These are phyloP conservation scores for Pararge aegeria DNA, from an alignment of 1,140 invertebrate genomes.

Conservation along the genomic window DNA sequence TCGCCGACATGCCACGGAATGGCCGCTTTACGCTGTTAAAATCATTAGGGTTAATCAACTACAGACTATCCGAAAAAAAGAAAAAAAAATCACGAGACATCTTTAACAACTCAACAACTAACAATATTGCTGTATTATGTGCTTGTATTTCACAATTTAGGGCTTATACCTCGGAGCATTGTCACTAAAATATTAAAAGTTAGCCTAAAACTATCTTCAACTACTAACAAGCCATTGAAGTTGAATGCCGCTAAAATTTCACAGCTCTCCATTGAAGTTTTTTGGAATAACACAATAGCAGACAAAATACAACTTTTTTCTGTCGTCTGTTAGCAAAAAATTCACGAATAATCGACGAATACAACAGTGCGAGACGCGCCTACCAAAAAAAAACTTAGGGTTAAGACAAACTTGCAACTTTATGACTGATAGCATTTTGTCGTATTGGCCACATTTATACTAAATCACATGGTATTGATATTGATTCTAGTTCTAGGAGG, in stretches of 20 bases:
- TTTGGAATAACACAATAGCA: not conserved
- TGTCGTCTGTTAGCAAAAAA: not conserved
- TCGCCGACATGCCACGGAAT: too few relatives aligned
- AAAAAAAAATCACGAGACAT: too few relatives aligned
- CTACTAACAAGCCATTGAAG: not conserved
- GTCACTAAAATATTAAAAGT: not conserved
- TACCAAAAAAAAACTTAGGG: not conserved
- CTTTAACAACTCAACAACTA: too few relatives aligned
- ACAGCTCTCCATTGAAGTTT: not conserved
- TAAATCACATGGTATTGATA: too few relatives aligned
- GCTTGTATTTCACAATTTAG: too few relatives aligned
- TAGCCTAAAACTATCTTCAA: not conserved
- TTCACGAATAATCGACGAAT: not conserved
- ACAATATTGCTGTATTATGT: too few relatives aligned
- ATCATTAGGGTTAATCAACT: too few relatives aligned
- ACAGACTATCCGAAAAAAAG: too few relatives aligned
- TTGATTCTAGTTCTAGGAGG: too few relatives aligned
- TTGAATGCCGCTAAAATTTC: not conserved
- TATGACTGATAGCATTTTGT: not conserved
- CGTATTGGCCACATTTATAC: not conserved
- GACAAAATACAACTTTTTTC: not conserved
- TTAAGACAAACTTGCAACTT: not conserved
- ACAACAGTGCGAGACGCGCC: not conserved
- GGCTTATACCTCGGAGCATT: too few relatives aligned
- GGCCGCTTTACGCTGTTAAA: too few relatives aligned